Evolutionary conservation across 2,113 vertebrate genomes (phyloP).

Genomic region (Xenopus borealis): DNA sequence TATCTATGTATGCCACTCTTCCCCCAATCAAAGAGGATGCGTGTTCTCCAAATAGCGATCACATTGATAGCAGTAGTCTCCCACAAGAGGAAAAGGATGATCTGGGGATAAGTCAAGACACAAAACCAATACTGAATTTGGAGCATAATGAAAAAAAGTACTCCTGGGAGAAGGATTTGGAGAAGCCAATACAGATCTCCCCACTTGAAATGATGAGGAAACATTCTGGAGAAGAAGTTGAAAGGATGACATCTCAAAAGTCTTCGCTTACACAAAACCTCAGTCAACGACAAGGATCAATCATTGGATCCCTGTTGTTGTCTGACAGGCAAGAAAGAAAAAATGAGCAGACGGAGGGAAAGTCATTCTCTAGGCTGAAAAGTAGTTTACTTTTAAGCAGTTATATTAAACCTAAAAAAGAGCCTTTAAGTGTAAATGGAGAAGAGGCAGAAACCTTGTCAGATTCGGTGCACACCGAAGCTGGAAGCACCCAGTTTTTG

Average conservation of each 20-base stretch:
- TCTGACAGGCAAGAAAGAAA: slow-evolving; percentile 59
- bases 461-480: slow-evolving; percentile 55
- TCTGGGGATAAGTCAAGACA: slow-evolving; percentile 46
- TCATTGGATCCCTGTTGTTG: slow-evolving; percentile 51
- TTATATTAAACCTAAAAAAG: slow-evolving; percentile 39
- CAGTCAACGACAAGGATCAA: slow-evolving; percentile 54
- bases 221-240: slow-evolving; percentile 12
- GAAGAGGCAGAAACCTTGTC: slow-evolving; percentile 1
- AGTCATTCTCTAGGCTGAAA: slow-evolving; percentile 75
- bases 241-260: slow-evolving; percentile 21
- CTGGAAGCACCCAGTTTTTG: neutral
- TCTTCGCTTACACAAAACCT: slow-evolving; percentile 41
- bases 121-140: slow-evolving; percentile 5
- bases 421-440: neutral
- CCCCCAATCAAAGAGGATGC: slow-evolving; percentile 79
- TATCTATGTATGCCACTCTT: slow-evolving; percentile 56
- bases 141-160: neutral
- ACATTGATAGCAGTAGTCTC: neutral
- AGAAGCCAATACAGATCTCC: neutral
- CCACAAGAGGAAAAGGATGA: slow-evolving; percentile 47
- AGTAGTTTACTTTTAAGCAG: slow-evolving; percentile 78
- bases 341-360: rapidly evolving
- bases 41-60: slow-evolving; percentile 27
- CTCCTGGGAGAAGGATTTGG: neutral
- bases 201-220: slow-evolving; percentile 63